Evolutionary conservation across 1,140 invertebrate species (phyloP).

Genomic region (Bombus waltoni): DNA sequence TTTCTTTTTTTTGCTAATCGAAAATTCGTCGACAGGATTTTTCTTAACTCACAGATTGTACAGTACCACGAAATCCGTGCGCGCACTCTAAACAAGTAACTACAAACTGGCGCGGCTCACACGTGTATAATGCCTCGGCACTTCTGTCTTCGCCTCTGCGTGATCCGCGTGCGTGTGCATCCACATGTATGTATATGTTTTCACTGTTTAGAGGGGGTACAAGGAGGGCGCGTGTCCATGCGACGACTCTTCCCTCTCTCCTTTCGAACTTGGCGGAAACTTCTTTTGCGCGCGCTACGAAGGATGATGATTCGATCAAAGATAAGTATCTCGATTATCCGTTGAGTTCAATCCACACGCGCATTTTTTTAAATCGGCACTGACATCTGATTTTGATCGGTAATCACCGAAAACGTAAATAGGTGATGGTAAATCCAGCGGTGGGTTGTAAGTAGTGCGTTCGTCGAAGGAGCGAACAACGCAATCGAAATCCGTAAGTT

Average conservation of each 20-base stretch:
- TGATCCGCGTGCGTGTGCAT: constrained; percentile 50
- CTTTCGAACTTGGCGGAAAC: constrained; percentile 21
- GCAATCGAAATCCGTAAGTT: constrained; percentile 60
- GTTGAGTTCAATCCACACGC: constrained; percentile 4
- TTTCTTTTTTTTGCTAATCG: not conserved
- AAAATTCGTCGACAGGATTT: not conserved
- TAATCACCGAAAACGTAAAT: constrained; percentile 19
- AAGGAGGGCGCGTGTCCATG: constrained; percentile 27
- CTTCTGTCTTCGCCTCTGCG: constrained; percentile 56
- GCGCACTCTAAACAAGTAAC: constrained; percentile 73
- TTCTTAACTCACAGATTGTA: constrained; percentile 55
- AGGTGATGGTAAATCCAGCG: not conserved
- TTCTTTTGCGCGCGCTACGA: constrained; percentile 25
- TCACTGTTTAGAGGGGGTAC: constrained; percentile 36
- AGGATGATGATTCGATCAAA: not conserved
- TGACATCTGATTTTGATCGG: constrained; percentile 1
- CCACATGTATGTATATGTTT: constrained; percentile 55
- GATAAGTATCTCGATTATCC: not conserved
- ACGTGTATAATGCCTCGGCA: constrained; percentile 42
- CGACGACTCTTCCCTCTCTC: constrained; percentile 45
- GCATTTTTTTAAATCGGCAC: constrained; percentile 30
- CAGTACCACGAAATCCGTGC: constrained; percentile 13
- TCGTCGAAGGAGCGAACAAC: constrained; percentile 70
- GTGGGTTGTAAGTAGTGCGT: constrained; percentile 8
- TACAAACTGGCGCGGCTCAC: constrained; percentile 75